Base-by-base conservation (phyloP, 2,113 vertebrate species). In the Electrona antarctica region DNA sequence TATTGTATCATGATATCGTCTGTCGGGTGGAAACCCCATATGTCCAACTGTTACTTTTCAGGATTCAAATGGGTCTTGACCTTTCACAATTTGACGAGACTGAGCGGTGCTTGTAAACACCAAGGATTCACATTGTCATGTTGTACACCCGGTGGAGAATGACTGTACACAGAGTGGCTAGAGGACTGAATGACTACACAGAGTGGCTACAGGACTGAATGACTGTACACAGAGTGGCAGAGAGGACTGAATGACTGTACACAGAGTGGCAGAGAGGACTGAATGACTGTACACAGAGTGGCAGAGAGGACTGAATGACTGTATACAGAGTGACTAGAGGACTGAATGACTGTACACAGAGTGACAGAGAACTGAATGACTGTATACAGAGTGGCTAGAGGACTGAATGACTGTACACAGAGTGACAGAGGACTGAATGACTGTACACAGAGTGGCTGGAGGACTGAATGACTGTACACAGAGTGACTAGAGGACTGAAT, bases 1-100 rank as follows among this genome's bases (percentile, higher is more conserved):
- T 21, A 2, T 21, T 21, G 21, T 21, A 21, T 21, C 21, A 21
- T 21, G 21, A 21, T 21, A 21, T 21, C 21, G 21, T 21, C 21
- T 21, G 21, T 21, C 21, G 2, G 21, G 21, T 21, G 21, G 21
- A 21, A 21, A 21, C 21, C 21, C 21, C 21, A 21, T 21, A 21
- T 21, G 21, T 21, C 21, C 21, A 21, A 21, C 21, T 21, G 21
- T 21, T 21, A 21, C 21, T 21, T 21, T 21, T 21, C 21, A 21
- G 21, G 21, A 21, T 21, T 21, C 21, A 21, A 21, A 21, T 21
- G 21, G 83, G 69, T 74, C 82, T 79, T 88, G 91, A 91, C 91
- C 89, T 92, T 92, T 89, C 64, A 65, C 71, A 77, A 52, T 82
- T 74, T 88, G 85, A 89, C 83, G 21, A 78, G 80, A 74, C 64